Percentiles rank a stretch among this genome's conserved stretches.
Evolutionary conservation across 2,888 invertebrate species (phyloP).

Genomic region (Drosophila melanosoma): DNA sequence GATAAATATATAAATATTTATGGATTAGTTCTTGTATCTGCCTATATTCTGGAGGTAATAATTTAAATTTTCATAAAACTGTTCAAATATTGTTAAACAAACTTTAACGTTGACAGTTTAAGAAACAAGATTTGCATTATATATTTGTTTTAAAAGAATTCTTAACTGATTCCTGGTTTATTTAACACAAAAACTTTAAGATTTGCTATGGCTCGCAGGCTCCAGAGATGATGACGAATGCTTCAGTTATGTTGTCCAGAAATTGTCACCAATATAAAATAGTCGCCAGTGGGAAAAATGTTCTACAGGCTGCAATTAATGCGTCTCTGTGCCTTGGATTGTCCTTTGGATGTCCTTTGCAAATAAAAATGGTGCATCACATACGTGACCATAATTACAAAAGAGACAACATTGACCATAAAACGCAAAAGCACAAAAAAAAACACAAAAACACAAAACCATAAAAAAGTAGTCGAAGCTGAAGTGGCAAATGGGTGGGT

Average conservation of each 20-base stretch:
- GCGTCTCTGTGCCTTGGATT: conserved; percentile 43
- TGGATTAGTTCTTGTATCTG: not conserved
- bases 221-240: conserved; percentile 31
- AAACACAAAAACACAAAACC: conserved; percentile 17
- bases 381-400: conserved; percentile 75
- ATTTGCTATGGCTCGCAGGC: not conserved
- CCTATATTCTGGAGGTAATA: not conserved
- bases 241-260: conserved; percentile 14
- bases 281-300: conserved; percentile 34
- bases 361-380: conserved; percentile 68
- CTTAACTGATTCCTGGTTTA: not conserved
- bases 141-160: not conserved
- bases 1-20: not conserved
- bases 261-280: conserved; percentile 35
- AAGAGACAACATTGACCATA: conserved; percentile 59
- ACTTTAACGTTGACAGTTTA: not conserved
- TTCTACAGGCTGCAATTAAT: conserved; percentile 65
- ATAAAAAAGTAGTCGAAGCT: conserved; percentile 56
- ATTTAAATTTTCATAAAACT: not conserved
- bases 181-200: not conserved
- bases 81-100: not conserved
- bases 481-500: conserved; percentile 38
- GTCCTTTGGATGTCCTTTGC: conserved; percentile 29
- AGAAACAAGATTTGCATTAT: not conserved
- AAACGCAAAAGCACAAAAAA: conserved; percentile 37